Evolutionary conservation across 2,888 invertebrate genomes (phyloP).

Genomic region (Digitonthophagus gazella): DNA sequence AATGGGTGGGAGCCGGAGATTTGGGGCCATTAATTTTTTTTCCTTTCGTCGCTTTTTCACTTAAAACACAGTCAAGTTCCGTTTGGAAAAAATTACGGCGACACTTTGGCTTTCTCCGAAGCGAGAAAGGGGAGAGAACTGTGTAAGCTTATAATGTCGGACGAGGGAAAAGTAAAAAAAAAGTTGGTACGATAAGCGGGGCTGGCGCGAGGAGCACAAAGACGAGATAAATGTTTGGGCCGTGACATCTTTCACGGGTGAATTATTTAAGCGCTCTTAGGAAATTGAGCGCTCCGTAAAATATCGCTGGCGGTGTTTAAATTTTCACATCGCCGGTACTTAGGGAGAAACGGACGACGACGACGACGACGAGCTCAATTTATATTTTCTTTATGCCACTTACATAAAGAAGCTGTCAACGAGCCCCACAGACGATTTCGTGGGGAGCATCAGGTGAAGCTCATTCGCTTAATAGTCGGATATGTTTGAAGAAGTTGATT

Average conservation of each 20-base stretch:
- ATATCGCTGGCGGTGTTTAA: background rate
- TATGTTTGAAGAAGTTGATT: background rate
- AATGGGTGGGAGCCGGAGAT: background rate
- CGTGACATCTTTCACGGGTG: background rate
- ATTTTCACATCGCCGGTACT: background rate
- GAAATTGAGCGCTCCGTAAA: background rate
- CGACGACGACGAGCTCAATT: background rate
- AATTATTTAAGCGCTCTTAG: background rate
- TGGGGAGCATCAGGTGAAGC: background rate
- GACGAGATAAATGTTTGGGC: background rate
- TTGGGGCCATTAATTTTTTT: background rate
- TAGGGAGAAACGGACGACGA: background rate
- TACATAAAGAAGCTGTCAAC: background rate
- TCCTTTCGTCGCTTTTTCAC: too few species aligned
- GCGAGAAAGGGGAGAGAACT: background rate
- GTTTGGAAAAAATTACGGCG: background rate
- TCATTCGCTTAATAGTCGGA: background rate
- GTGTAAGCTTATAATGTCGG: background rate
- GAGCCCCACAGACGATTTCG: background rate
- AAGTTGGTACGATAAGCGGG: background rate
- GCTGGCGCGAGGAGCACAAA: background rate
- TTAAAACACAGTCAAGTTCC: background rate
- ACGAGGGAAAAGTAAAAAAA: background rate
- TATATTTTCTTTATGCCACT: background rate
- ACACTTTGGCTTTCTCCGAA: background rate